Percentiles rank a stretch among this genome's conserved stretches.
phyloP scores from a whole-genome alignment of 1,140 invertebrate species.

The Eupristina koningsbergeri region DNA sequence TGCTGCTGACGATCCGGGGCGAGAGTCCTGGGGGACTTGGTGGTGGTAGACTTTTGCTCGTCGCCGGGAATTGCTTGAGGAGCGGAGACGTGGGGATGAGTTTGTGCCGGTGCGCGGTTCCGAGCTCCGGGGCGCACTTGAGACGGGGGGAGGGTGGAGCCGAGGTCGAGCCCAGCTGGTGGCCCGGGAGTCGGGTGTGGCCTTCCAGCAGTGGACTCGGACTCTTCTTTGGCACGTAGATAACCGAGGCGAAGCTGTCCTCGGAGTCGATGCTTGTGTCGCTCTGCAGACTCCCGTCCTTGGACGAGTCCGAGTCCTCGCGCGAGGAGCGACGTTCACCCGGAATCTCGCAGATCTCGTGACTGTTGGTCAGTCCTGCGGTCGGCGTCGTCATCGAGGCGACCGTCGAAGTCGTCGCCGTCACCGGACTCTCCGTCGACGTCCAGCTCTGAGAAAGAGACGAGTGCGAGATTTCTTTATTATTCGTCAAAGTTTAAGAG shows the following conservation, averaged over 20 bases:
- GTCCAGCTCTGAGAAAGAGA: slow-evolving; percentile 80
- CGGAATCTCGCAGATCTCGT: not conserved
- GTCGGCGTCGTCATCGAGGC: slow-evolving; percentile 24
- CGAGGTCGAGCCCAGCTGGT: slow-evolving; percentile 69
- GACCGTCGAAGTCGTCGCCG: slow-evolving; percentile 6
- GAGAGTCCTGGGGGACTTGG: slow-evolving; percentile 66
- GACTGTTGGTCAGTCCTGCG: slow-evolving; percentile 15
- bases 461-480: slow-evolving; percentile 67
- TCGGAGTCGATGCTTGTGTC: slow-evolving; percentile 94
- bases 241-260: slow-evolving; percentile 92
- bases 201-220: slow-evolving; percentile 54
- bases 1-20: slow-evolving; percentile 45
- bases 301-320: slow-evolving; percentile 92
- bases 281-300: slow-evolving; percentile 92
- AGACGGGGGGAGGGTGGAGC: slow-evolving; percentile 81
- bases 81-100: slow-evolving; percentile 67
- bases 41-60: slow-evolving; percentile 65
- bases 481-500: too few relatives aligned
- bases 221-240: slow-evolving; percentile 85
- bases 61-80: slow-evolving; percentile 67
- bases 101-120: slow-evolving; percentile 60
- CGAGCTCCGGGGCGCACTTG: slow-evolving; percentile 64
- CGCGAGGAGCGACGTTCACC: slow-evolving; percentile 79
- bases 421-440: slow-evolving; percentile 69
- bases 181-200: slow-evolving; percentile 42